These are phyloP conservation scores for Luehdorfia chinensis DNA, from an alignment of 1,140 invertebrate species.

Conservation along the genomic window DNA sequence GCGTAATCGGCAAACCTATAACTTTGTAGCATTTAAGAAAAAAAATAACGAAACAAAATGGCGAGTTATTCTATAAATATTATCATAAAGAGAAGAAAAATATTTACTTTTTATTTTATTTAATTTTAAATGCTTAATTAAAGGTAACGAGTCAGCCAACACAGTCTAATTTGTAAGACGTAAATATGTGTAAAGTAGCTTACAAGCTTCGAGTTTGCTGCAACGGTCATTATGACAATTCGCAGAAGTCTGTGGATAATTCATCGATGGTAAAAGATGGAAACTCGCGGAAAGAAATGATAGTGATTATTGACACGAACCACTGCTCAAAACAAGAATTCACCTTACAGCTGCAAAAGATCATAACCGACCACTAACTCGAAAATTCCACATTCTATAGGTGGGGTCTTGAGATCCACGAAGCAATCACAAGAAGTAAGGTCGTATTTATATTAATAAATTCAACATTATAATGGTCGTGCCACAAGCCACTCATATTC, in stretches of 20 bases:
- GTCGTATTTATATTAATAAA: neutral
- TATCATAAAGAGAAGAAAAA: too few relatives aligned
- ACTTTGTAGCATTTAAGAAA: conserved; percentile 1
- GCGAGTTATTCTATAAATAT: too few relatives aligned
- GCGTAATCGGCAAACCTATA: conserved; percentile 30
- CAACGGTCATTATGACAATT: conserved; percentile 60
- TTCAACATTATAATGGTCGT: neutral
- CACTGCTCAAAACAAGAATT: conserved; percentile 37
- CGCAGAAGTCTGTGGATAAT: conserved; percentile 60
- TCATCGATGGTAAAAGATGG: conserved; percentile 49
- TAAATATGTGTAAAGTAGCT: conserved; percentile 44
- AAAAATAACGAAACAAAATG: neutral
- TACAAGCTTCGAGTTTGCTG: conserved; percentile 37
- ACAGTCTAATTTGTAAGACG: conserved; percentile 26
- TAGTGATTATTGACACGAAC: conserved; percentile 73
- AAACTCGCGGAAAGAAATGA: conserved; percentile 52
- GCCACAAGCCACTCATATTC: neutral
- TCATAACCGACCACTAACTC: conserved; percentile 60
- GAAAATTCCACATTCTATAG: conserved; percentile 64
- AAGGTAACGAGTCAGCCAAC: conserved; percentile 19
- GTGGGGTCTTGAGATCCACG: conserved; percentile 30
- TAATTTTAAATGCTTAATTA: conserved; percentile 4
- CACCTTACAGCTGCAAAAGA: conserved; percentile 40
- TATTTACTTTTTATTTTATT: too few relatives aligned
- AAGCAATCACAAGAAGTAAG: neutral